A percentile compares a stretch with the other conserved stretches of the same genome.
Evolutionary conservation across 2,113 vertebrate genomes (phyloP).

Genomic region (Myiopsitta monachus): DNA sequence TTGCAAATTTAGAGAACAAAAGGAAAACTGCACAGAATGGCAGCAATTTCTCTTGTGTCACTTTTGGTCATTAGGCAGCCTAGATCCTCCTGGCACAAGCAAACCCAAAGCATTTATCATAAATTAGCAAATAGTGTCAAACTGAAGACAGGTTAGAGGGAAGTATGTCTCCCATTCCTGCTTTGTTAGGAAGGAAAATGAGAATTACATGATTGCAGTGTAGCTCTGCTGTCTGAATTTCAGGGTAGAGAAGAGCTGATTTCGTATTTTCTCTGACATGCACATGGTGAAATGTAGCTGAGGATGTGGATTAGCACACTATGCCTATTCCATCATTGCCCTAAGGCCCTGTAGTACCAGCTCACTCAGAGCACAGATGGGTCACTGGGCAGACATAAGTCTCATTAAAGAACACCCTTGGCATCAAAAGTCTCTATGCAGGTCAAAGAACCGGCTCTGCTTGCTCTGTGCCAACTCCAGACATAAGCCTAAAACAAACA

Average conservation of each 20-base stretch:
- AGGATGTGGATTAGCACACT: not conserved
- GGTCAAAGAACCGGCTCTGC: slow-evolving; percentile 29
- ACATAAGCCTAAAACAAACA: not conserved
- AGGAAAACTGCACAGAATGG: not conserved
- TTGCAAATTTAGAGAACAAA: slow-evolving; percentile 36
- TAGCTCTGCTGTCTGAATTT: not conserved
- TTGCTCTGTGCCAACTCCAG: not conserved
- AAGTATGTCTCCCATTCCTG: not conserved
- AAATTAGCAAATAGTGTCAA: not conserved
- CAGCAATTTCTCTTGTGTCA: not conserved
- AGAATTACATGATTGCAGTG: not conserved
- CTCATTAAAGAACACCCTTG: slow-evolving; percentile 24
- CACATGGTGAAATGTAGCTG: not conserved
- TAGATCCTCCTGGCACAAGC: not conserved
- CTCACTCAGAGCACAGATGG: slow-evolving; percentile 6
- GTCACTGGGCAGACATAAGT: not conserved
- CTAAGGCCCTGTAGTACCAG: not conserved
- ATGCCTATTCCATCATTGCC: not conserved
- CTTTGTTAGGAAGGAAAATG: not conserved
- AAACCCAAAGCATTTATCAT: not conserved
- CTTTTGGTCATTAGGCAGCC: not conserved
- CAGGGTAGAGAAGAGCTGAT: not conserved
- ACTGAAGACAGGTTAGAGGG: not conserved
- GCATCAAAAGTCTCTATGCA: not conserved
- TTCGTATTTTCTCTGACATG: not conserved